These are phyloP conservation scores for Atrina japonica DNA, from an alignment of 2,888 invertebrate genomes.

Conservation along the genomic window DNA sequence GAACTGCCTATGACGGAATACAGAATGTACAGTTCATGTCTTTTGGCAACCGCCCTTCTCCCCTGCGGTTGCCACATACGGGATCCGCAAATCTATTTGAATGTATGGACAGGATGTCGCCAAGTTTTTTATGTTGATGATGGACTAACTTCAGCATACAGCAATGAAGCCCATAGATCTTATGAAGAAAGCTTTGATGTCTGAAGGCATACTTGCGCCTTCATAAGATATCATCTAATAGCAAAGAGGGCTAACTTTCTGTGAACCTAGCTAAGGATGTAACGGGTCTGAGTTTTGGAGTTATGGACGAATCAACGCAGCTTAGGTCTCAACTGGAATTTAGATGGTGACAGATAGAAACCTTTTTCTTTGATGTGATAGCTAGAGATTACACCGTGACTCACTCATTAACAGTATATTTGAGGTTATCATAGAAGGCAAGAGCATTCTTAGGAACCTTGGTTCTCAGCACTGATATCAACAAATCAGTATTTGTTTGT, in stretches of 20 bases:
- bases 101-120: conserved; percentile 23
- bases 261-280: conserved; percentile 53
- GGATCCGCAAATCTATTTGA: conserved; percentile 40
- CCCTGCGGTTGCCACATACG: conserved; percentile 51
- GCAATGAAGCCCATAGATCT: conserved; percentile 35
- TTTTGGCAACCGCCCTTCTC: conserved; percentile 49
- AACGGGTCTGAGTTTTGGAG: conserved; percentile 44
- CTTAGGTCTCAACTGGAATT: conserved; percentile 47
- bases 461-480: conserved; percentile 9
- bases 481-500: conserved; percentile 49
- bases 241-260: conserved; percentile 43
- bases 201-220: conserved; percentile 49
- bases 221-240: conserved; percentile 58
- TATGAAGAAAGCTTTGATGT: conserved; percentile 26
- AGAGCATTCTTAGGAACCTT: conserved; percentile 42
- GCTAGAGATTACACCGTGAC: conserved; percentile 39
- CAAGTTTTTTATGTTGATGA: conserved; percentile 58
- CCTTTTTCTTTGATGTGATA: conserved; percentile 40
- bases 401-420: too few relatives aligned
- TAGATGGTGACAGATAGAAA: conserved; percentile 48
- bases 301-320: conserved; percentile 42
- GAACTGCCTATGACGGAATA: conserved; percentile 42
- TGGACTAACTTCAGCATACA: conserved; percentile 43
- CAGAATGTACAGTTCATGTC: conserved; percentile 48
- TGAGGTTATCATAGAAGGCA: conserved; percentile 53